Evolutionary conservation across 2,888 invertebrate genomes (phyloP), one percentile per base, ranked within the genome.

Genomic region (Deladenus siricidicola): DNA sequence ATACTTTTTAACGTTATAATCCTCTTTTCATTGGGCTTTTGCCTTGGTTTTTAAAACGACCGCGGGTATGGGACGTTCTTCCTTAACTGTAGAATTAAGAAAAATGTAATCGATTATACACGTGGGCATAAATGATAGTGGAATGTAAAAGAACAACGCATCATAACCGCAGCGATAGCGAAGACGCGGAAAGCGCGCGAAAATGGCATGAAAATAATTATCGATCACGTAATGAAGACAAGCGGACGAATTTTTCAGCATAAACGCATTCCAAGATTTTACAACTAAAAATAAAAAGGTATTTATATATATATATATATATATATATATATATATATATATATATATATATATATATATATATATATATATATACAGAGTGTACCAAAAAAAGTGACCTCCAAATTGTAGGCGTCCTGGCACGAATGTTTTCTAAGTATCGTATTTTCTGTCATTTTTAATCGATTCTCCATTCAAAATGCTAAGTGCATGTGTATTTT

Each of bases 141-240:
- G 73, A 42, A 74, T 70, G 59, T 62, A 74, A 48, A 71, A 66
- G 34, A 73, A 64, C 42, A 70, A 64, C 4, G 75, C 66, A 52
- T 71, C 72, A 66, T 67, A 71, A 19, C 75, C 75, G 57, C 72
- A 72, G 26, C 68, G 69, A 55, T 75, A 75, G 34, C 70, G 64
- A 4, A 60, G 60, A 28, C 72, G 56, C 30, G 74, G 73, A 56
- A 58, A 72, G 21, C 60, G 64, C 8, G 73, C 72, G 10, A 72
- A 73, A 19, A 75, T 54, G 8, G 74, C 75, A 45, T 75, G 74
- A 59, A 66, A 75, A 60, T 75, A 75, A 60, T 67, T 69, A 57
- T 74, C 72, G 29, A 73, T 72, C 10, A 75, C 75, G 43, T 66
- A 69, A 58, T 70, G 60, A 53, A 70, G 63, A 43, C 69, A 68